Evolutionary conservation across 2,113 vertebrate genomes (phyloP).

Genomic region (Mirza zaza): DNA sequence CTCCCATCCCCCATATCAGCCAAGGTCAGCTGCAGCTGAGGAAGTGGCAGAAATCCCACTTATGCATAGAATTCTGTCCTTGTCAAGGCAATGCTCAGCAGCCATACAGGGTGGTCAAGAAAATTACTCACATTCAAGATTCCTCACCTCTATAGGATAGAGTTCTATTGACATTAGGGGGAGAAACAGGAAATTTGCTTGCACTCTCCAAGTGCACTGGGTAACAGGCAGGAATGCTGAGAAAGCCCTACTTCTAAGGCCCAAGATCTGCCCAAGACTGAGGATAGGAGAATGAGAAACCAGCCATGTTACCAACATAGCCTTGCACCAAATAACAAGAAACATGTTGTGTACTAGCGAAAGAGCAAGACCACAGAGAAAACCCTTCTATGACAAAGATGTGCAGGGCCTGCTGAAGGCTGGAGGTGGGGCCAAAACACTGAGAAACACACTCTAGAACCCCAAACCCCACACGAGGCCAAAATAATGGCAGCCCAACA

Average conservation of each 20-base stretch:
- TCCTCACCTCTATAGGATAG: too few relatives aligned
- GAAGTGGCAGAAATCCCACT: neutral
- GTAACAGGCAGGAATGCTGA: neutral
- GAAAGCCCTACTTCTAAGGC: neutral
- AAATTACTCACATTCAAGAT: neutral
- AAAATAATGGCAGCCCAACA: neutral
- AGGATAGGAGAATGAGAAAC: neutral
- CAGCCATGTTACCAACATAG: neutral
- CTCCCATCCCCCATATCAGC: neutral
- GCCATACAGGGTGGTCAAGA: neutral
- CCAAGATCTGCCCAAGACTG: neutral
- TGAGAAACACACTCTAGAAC: neutral
- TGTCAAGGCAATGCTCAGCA: neutral
- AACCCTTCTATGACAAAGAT: neutral
- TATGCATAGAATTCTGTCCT: neutral
- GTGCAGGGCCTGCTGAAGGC: neutral
- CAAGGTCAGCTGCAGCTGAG: neutral
- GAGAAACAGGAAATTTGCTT: neutral
- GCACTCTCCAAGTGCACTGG: neutral
- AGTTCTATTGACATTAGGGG: neutral
- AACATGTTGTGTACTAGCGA: neutral
- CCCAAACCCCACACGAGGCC: neutral
- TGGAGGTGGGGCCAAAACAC: neutral
- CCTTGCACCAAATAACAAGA: neutral
- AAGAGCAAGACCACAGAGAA: neutral